Percentiles rank a stretch among this genome's conserved stretches.
These are phyloP conservation scores for Holothuria glaberrima DNA, from an alignment of 35 echinoderm and acorn worm genomes.

Conservation along the genomic window DNA sequence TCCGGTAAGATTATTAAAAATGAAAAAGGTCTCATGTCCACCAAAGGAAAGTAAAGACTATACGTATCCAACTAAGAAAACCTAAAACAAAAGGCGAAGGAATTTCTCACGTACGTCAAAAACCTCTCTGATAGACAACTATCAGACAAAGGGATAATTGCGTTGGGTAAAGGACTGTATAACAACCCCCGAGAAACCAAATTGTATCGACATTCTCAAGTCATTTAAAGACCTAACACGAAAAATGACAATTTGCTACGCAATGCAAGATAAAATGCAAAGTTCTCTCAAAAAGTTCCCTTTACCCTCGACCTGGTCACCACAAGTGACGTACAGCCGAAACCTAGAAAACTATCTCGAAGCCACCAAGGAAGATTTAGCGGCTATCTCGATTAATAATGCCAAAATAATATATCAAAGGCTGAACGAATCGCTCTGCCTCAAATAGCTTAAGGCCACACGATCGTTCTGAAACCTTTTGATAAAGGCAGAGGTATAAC, in stretches of 20 bases:
- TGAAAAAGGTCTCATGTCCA: too few relatives aligned
- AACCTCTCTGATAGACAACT: not conserved
- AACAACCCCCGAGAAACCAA: constrained; percentile 4
- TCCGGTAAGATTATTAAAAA: too few relatives aligned
- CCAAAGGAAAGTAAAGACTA: too few relatives aligned
- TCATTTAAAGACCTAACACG: not conserved
- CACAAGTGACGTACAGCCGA: not conserved
- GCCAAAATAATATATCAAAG: not conserved
- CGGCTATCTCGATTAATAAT: not conserved
- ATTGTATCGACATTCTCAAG: not conserved
- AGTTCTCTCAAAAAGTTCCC: not conserved
- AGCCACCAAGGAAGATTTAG: not conserved
- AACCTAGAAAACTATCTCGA: not conserved
- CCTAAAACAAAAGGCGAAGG: not conserved
- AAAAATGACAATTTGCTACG: not conserved
- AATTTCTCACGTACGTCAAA: not conserved
- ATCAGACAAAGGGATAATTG: not conserved
- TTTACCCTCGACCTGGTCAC: constrained; percentile 22
- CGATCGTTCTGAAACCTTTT: not conserved
- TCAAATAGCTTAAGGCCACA: not conserved
- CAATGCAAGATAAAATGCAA: not conserved
- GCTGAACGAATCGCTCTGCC: not conserved
- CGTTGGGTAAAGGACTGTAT: not conserved
- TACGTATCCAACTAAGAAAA: too few relatives aligned
- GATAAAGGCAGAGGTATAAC: constrained; percentile 9